Percentiles rank a stretch among this genome's conserved stretches.
These are phyloP conservation scores for Pseudomyrmex concolor DNA, from an alignment of 1,140 invertebrate genomes.

Conservation along the genomic window DNA sequence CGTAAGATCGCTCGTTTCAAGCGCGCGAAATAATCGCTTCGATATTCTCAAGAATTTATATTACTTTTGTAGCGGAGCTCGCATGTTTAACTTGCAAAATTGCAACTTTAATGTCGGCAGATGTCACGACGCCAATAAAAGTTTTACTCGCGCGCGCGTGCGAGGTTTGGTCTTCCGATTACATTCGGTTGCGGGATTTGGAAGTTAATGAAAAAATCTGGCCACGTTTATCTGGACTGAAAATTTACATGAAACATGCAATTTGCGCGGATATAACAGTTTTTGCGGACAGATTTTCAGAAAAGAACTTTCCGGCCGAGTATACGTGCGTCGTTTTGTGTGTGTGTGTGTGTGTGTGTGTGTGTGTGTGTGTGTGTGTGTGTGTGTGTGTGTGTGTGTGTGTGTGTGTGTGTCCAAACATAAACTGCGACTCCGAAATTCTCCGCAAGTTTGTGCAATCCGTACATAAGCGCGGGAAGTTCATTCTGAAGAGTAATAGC, in stretches of 20 bases:
- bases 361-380: no score
- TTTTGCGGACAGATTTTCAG: background rate
- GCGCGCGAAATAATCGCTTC: no score
- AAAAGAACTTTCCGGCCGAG: background rate
- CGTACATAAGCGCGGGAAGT: background rate
- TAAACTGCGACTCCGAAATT: conserved; percentile 44
- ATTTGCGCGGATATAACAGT: background rate
- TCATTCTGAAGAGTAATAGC: conserved; percentile 37
- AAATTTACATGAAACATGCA: background rate
- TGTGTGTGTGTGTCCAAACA: no score
- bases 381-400: no score
- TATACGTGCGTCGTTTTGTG: background rate
- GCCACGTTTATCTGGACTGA: conserved; percentile 28
- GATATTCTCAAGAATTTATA: background rate
- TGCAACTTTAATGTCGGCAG: conserved; percentile 21
- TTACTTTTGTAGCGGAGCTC: background rate
- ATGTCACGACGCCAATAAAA: conserved; percentile 31
- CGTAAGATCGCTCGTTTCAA: no score
- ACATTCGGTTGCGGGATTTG: conserved; percentile 1
- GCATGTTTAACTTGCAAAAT: background rate
- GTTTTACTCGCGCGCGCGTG: conserved; percentile 3
- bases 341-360: no score
- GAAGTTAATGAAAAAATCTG: conserved; percentile 23
- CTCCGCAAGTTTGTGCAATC: conserved; percentile 21
- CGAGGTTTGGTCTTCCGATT: conserved; percentile 33